phyloP scores from a whole-genome alignment of 2,888 invertebrate species.

The Leptinotarsa juncta region DNA sequence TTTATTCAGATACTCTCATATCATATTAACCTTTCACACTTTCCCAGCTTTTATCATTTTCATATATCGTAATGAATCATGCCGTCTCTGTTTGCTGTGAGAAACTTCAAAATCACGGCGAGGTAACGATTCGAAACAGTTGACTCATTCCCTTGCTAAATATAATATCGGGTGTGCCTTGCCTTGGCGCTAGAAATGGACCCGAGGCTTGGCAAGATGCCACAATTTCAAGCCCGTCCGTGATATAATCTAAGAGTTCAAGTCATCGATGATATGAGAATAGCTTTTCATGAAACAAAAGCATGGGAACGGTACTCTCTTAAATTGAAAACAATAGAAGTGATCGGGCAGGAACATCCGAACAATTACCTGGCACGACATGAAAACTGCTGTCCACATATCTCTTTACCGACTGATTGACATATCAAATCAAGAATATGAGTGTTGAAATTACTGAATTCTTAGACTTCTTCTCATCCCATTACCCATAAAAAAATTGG shows the following conservation, averaged over 20 bases:
- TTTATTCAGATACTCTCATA: neutral
- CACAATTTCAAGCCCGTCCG: conserved; percentile 38
- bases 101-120: conserved; percentile 32
- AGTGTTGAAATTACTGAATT: no score
- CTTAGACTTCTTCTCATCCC: neutral
- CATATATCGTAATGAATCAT: conserved; percentile 25
- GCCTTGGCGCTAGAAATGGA: conserved; percentile 49
- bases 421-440: neutral
- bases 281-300: conserved; percentile 22
- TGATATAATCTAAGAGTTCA: conserved; percentile 35
- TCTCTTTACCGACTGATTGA: neutral
- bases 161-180: conserved; percentile 55
- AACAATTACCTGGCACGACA: conserved; percentile 3
- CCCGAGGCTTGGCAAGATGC: conserved; percentile 53
- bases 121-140: conserved; percentile 31
- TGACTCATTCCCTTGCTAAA: conserved; percentile 54
- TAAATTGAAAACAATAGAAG: conserved; percentile 8
- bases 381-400: conserved; percentile 7
- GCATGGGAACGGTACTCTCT: conserved; percentile 14
- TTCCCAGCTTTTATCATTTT: conserved; percentile 19
- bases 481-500: no score
- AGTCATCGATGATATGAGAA: conserved; percentile 31
- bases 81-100: conserved; percentile 36
- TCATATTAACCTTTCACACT: conserved; percentile 26
- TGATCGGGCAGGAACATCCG: conserved; percentile 8